Evolutionary conservation across 2,888 invertebrate species (phyloP), one percentile per base, ranked within the genome.

Genomic region (Disparrhopalites patrizii): DNA sequence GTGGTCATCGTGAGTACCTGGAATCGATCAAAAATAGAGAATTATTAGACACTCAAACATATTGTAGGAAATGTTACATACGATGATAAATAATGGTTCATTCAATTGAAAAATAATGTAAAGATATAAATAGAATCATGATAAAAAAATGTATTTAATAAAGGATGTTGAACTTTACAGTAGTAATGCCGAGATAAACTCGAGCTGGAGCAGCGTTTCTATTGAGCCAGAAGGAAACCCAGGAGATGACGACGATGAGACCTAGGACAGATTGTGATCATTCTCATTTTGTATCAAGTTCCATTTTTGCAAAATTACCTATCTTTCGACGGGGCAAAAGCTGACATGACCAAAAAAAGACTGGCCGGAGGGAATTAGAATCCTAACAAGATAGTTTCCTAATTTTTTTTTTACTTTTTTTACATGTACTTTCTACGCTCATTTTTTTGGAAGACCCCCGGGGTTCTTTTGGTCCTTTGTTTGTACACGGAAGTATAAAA

Each of bases 141-240:
- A 54, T 36, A 47, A 15, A 36, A 56, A 56, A 33, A 36, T 36
- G 10, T 56, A 55, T 55, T 18, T 8, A 30, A 18, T 7, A 33
- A 33, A 56, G 23, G 28, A 31, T n/a, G 40, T 25, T 27, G 38
- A 38, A 57, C 30, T 57, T 52, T 58, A 73, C 93, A 80, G 93
- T 94, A 82, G 93, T 94, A 78, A 94, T 93, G 77, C 93, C 93
- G 78, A 94, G 85, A 76, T 93, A 89, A 76, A 94, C 93, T 80
- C 94, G 86, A 77, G 93, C 94, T 73, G 93, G 93, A 76, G 93
- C 93, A 76, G 93, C 69, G 60, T 70, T 68, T 79, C 93, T 87
- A 82, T 93, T 93, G 81, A 94, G 85, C 94, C 93, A 94, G 84
- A 94, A 94, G 79, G 91, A 91, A 80, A 94, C 93, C 94, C 94